phyloP scores from a whole-genome alignment of 1,140 invertebrate genomes.

The Zaprionus lachaisei region DNA sequence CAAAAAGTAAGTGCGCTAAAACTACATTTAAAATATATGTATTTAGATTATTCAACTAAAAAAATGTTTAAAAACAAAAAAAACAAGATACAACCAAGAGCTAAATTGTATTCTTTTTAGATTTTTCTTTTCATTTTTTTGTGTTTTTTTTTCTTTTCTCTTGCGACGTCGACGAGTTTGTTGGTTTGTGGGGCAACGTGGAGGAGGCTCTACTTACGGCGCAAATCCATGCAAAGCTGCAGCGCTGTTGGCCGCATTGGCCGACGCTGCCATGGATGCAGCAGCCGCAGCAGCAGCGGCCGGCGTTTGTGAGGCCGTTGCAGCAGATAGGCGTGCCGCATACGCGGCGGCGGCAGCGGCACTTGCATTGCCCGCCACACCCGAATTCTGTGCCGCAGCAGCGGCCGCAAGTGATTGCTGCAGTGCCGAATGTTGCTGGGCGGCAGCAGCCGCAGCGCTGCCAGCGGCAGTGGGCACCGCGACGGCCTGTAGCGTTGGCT shows the following conservation, averaged over 20 bases:
- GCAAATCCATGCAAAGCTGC: slow-evolving; percentile 91
- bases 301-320: slow-evolving; percentile 86
- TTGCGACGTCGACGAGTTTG: slow-evolving; percentile 49
- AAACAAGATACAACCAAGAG: slow-evolving; percentile 51
- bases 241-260: slow-evolving; percentile 88
- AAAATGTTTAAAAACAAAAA: slow-evolving; percentile 13
- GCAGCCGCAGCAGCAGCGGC: slow-evolving; percentile 87
- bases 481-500: slow-evolving; percentile 62
- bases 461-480: slow-evolving; percentile 66
- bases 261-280: slow-evolving; percentile 86
- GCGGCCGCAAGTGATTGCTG: slow-evolving; percentile 70
- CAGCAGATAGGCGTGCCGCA: slow-evolving; percentile 86
- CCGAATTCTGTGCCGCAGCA: slow-evolving; percentile 62
- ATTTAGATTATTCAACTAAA: slow-evolving; percentile 44
- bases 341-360: slow-evolving; percentile 82
- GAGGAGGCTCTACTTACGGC: slow-evolving; percentile 88
- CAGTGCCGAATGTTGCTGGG: slow-evolving; percentile 61
- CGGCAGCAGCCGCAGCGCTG: slow-evolving; percentile 59
- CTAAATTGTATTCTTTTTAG: slow-evolving; percentile 33
- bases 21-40: slow-evolving; percentile 57
- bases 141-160: slow-evolving; percentile 8
- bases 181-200: slow-evolving; percentile 48
- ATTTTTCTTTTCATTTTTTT: slow-evolving; percentile 10
- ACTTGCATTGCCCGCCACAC: slow-evolving; percentile 57
- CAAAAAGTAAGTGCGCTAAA: slow-evolving; percentile 62